Percentiles rank a stretch among this genome's conserved stretches.
Conservation (phyloP, 2,888 invertebrate genomes). For the Sphaerophoria rueppellii region DNA sequence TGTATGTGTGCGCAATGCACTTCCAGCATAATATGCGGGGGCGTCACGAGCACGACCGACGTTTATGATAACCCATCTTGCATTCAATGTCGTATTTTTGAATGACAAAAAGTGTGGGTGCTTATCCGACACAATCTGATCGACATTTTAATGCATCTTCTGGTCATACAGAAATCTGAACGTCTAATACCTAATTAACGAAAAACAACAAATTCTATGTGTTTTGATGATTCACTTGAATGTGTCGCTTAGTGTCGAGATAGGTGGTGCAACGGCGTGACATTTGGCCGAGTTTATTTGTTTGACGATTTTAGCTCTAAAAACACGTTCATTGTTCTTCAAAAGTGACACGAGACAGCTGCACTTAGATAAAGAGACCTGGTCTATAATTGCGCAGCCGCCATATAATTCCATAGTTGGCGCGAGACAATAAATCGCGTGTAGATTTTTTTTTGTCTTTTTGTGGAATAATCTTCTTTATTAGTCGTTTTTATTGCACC, state of each 20-base stretch:
- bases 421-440: conserved; percentile 27
- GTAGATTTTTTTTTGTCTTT: background rate
- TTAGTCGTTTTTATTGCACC: conserved; percentile 6
- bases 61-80: background rate
- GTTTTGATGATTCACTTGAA: conserved; percentile 43
- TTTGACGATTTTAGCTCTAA: conserved; percentile 6
- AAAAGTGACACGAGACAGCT: conserved; percentile 23
- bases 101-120: conserved; percentile 44
- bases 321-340: conserved; percentile 55
- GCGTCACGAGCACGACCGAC: background rate
- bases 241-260: background rate
- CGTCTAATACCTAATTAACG: background rate
- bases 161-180: background rate
- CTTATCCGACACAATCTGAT: conserved; percentile 38
- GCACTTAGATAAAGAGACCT: conserved; percentile 27
- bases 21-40: conserved; percentile 6
- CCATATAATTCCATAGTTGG: conserved; percentile 24
- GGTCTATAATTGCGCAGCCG: conserved; percentile 23
- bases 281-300: conserved; percentile 54
- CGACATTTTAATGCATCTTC: conserved; percentile 47
- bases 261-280: conserved; percentile 36
- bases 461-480: conserved; percentile 21
- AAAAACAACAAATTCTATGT: conserved; percentile 27
- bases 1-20: conserved; percentile 26
- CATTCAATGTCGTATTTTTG: background rate